These are phyloP conservation scores for Acipenser ruthenus DNA, from an alignment of 2,797 vertebrate species.

Conservation along the genomic window DNA sequence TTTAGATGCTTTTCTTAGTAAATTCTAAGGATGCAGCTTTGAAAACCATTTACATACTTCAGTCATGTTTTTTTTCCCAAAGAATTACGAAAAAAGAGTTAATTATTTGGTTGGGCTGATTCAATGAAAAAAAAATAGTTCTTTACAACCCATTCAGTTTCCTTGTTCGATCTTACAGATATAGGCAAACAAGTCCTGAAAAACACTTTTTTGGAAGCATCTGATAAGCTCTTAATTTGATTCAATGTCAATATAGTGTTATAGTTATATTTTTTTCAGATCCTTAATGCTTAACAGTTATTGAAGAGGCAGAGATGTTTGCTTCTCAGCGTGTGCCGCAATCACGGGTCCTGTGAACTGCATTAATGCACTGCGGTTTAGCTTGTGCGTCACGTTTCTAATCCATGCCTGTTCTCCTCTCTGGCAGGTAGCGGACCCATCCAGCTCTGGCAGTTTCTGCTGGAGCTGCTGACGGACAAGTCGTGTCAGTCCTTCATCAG, in stretches of 20 bases:
- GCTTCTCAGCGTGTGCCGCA: neutral
- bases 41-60: too few relatives aligned
- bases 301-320: neutral
- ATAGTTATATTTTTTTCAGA: constrained; percentile 25
- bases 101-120: too few relatives aligned
- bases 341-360: neutral
- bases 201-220: too few relatives aligned
- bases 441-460: constrained; percentile 97
- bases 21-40: too few relatives aligned
- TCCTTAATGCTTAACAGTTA: neutral
- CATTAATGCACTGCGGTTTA: neutral
- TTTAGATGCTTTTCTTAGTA: too few relatives aligned
- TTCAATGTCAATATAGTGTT: constrained; percentile 27
- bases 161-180: too few relatives aligned
- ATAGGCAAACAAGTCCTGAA: too few relatives aligned
- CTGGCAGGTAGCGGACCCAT: constrained; percentile 89
- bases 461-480: constrained; percentile 97
- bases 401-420: constrained; percentile 6
- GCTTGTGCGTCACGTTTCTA: neutral
- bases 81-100: too few relatives aligned
- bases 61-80: too few relatives aligned
- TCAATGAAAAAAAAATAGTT: too few relatives aligned
- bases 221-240: too few relatives aligned
- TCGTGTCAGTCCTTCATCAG: constrained; percentile 99
- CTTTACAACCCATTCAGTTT: too few relatives aligned